Evolutionary conservation across 2,113 vertebrate species (phyloP), one percentile per base, ranked within the genome.

Genomic region (Dipodomys ordii): DNA sequence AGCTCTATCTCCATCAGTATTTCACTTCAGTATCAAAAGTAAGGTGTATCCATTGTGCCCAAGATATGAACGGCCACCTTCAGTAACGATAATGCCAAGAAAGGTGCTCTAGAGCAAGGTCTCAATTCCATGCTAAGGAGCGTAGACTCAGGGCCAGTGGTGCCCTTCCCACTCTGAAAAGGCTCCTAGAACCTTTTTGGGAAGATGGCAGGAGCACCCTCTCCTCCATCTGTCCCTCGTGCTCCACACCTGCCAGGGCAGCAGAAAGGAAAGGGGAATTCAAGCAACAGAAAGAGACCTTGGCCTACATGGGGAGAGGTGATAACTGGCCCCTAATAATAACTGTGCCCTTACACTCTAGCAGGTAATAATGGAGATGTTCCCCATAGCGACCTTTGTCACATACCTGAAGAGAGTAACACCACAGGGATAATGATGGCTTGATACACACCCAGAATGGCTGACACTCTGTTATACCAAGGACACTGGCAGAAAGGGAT

Each of bases 341-440:
- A 86, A n/a, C 67, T 88, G 72, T 94, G 60, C 76, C 81, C 62
- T 90, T 62, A 39, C 18, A 18, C 32, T 57, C n/a, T 71, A n/a
- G 32, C 35, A 68, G 72, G 30, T 62, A 74, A 72, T 72, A 57
- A 85, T 44, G 49, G 15, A 87, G 30, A 18, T 68, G 10, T 74
- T 49, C 78, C 49, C 0, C 3, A 44, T 5, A 23, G 67, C 15
- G 22, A 87, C 81, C 60, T 92, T 79, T 81, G 35, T 87, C 94
- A 88, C 27, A 71, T 9, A 65, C 64, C 82, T 71, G 65, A 71
- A 87, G 71, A 35, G 46, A 91, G 3, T 19, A 22, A 4, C 65
- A 22, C 83, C 10, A 1, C 92, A 71, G 90, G 72, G 67, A 88
- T 90, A 96, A 96, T 90, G 83, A 90, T 20, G 57, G 16, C 49